Conservation (phyloP, 2,888 invertebrate species). For the Sabellastarte sp. region DNA sequence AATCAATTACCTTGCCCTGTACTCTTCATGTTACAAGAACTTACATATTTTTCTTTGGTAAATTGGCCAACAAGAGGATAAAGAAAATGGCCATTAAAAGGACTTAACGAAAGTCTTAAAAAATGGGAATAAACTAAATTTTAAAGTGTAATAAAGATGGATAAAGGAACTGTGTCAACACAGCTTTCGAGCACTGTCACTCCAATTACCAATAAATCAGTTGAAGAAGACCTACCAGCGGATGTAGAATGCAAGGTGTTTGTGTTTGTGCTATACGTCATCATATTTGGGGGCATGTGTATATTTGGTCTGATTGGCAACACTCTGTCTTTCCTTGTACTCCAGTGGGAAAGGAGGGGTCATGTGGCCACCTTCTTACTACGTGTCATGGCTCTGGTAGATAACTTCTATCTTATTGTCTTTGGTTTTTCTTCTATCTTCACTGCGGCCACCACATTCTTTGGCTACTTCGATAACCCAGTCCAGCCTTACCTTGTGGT, state of each 20-base stretch:
- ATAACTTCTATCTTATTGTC: conserved; percentile 29
- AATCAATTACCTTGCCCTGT: no score
- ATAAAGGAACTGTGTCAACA: no score
- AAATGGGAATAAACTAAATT: no score
- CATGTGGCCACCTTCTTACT: conserved; percentile 29
- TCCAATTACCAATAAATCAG: no score
- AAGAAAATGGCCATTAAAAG: no score
- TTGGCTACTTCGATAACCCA: conserved; percentile 7
- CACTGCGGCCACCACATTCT: conserved; percentile 19
- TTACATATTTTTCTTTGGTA: no score
- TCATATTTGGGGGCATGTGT: conserved; percentile 22
- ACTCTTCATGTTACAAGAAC: no score
- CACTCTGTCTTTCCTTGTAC: conserved; percentile 30
- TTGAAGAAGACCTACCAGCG: no score
- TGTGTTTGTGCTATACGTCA: conserved; percentile 23
- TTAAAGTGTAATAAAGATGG: no score
- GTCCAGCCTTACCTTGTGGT: conserved; percentile 18
- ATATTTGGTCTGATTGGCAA: conserved; percentile 30
- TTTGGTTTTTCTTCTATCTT: conserved; percentile 24
- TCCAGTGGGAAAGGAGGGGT: conserved; percentile 26
- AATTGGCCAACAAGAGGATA: no score
- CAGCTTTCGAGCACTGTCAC: no score
- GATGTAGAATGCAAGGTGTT: conserved; percentile 19
- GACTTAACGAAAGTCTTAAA: no score
- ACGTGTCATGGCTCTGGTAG: conserved; percentile 27